Percentiles rank a stretch among this genome's conserved stretches.
Evolutionary conservation across 2,888 invertebrate genomes (phyloP).

Genomic region (Penaeus monodon): DNA sequence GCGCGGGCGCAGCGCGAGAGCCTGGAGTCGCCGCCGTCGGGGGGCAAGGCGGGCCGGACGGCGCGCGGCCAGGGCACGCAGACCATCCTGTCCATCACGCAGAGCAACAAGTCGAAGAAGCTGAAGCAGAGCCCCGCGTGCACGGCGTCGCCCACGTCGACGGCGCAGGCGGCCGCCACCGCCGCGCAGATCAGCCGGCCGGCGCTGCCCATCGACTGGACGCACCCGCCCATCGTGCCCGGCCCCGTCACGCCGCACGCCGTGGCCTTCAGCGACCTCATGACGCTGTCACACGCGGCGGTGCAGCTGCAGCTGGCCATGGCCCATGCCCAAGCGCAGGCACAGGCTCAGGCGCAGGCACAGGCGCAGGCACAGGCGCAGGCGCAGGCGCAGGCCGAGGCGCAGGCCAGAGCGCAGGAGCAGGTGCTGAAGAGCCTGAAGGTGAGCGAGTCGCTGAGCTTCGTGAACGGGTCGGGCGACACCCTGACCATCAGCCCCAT

Average conservation of each 20-base stretch:
- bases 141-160: conserved; percentile 25
- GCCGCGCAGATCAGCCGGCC: conserved; percentile 32
- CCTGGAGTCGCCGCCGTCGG: conserved; percentile 46
- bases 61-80: conserved; percentile 58
- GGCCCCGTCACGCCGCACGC: conserved; percentile 46
- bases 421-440: conserved; percentile 53
- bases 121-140: conserved; percentile 29
- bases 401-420: conserved; percentile 44
- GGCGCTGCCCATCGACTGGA: conserved; percentile 52
- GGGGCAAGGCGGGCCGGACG: conserved; percentile 5
- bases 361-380: conserved; percentile 56
- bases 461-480: conserved; percentile 61
- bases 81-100: conserved; percentile 60
- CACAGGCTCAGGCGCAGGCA: conserved; percentile 77
- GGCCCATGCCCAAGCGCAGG: conserved; percentile 80
- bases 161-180: conserved; percentile 23
- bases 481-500: conserved; percentile 63
- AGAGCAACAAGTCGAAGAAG: conserved; percentile 58
- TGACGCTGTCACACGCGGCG: conserved; percentile 63
- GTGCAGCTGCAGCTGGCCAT: conserved; percentile 57
- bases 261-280: conserved; percentile 58
- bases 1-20: conserved; percentile 53
- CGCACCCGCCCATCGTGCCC: conserved; percentile 42
- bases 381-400: conserved; percentile 48
- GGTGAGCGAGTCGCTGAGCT: conserved; percentile 55